Percentiles rank a stretch among this genome's conserved stretches.
Evolutionary conservation across 1,140 invertebrate genomes (phyloP).

Genomic region (Himalopsyche phryganea): DNA sequence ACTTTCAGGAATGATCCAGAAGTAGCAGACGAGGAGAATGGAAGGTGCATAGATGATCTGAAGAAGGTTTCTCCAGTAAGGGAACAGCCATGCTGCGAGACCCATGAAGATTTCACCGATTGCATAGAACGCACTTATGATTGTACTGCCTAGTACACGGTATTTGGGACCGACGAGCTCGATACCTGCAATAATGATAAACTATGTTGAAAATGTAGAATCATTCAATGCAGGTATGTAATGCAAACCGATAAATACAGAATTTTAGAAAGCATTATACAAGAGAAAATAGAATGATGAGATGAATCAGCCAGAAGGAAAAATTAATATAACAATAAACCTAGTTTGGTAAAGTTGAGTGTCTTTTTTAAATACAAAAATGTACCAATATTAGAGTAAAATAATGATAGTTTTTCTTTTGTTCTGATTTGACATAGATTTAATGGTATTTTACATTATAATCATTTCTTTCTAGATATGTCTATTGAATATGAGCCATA

Average conservation of each 20-base stretch:
- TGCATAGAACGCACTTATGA: constrained; percentile 69
- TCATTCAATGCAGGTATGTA: neutral
- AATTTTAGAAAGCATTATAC: no score
- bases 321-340: no score
- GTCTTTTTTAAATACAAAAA: no score
- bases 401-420: no score
- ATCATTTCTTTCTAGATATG: no score
- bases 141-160: constrained; percentile 68
- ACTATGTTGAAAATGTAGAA: neutral
- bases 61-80: constrained; percentile 67
- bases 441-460: no score
- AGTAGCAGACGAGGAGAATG: constrained; percentile 59
- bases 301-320: no score
- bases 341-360: no score
- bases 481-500: no score
- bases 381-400: no score
- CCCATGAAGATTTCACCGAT: constrained; percentile 67
- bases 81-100: constrained; percentile 62
- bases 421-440: no score
- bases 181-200: constrained; percentile 59
- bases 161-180: constrained; percentile 73
- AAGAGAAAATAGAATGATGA: no score
- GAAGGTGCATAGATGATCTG: constrained; percentile 65
- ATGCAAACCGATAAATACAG: neutral
- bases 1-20: constrained; percentile 61